Evolutionary conservation across 2,113 vertebrate species (phyloP).

Genomic region (Eurystomus gularis): DNA sequence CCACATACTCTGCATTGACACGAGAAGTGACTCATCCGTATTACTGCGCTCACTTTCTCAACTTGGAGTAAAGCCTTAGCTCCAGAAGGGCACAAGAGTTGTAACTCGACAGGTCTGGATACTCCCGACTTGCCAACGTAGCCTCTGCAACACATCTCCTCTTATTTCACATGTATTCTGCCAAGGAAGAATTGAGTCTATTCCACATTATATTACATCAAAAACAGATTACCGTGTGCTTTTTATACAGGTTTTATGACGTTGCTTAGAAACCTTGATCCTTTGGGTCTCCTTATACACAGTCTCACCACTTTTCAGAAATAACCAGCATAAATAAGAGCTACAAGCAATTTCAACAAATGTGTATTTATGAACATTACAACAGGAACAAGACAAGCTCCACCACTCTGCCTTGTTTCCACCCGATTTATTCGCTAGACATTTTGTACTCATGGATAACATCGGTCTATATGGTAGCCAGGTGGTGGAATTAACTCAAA

Average conservation of each 20-base stretch:
- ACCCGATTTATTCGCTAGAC: accelerated
- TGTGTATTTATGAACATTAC: not conserved
- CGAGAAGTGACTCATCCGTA: not conserved
- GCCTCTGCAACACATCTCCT: not conserved
- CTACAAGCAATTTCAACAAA: not conserved
- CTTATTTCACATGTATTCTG: not conserved
- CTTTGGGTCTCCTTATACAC: not conserved
- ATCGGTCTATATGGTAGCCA: too few relatives aligned
- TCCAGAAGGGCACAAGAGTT: not conserved
- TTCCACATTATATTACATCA: not conserved
- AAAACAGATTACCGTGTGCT: not conserved
- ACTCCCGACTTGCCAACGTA: not conserved
- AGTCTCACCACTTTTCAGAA: not conserved
- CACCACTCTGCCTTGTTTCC: not conserved
- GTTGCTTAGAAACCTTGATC: not conserved
- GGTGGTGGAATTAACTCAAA: not conserved
- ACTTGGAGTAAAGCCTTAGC: not conserved
- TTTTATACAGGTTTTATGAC: not conserved
- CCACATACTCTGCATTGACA: too few relatives aligned
- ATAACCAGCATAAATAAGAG: not conserved
- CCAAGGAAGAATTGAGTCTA: not conserved
- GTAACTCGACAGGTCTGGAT: not conserved
- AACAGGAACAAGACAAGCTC: not conserved
- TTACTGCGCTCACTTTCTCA: not conserved
- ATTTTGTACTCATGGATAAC: too few relatives aligned